Evolutionary conservation across 2,797 vertebrate species (phyloP), one percentile per base, ranked within the genome.

Genomic region (Tolypeutes matacus): DNA sequence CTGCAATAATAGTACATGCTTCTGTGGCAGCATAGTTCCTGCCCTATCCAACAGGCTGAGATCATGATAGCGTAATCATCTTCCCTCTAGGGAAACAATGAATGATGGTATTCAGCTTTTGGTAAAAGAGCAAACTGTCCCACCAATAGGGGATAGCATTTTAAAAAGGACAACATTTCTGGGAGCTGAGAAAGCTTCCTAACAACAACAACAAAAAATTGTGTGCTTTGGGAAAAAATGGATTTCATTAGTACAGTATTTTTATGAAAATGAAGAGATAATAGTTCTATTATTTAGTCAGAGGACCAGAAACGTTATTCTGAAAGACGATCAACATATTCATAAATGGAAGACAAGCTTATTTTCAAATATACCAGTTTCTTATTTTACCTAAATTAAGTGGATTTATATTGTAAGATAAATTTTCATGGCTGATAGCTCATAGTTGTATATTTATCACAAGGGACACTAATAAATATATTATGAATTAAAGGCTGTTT

Each of bases 231-330:
- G 27, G 31, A 53, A 93, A 93, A 83, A n/a, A 39, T 53, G 39
- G 29, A 2, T 69, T 72, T 89, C 23, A 39, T 60, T 69, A 82
- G 23, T 9, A 60, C 42, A 62, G 2, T 13, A 53, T 46, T 21
- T 82, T 91, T 65, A 36, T 56, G 53, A 31, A 94, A 95, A 91
- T 13, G 3, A 65, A 75, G 34, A 89, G 11, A 69, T 83, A 18
- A 12, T 70, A 89, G 13, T 42, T 56, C 10, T 76, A 13, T 31
- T 62, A 34, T 85, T 85, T 70, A 34, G 12, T 80, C 31, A 86
- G 58, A 0, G 2, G 17, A 29, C 2, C 3, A 87, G 21, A 82
- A 73, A 72, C 2, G 85, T 87, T 31, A 87, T 70, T 88, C 27
- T 86, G 29, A 73, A 93, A 29, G n/a, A 90, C 92, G 89, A 53